phyloP scores from a whole-genome alignment of 2,113 vertebrate species.

The Sardina pilchardus region DNA sequence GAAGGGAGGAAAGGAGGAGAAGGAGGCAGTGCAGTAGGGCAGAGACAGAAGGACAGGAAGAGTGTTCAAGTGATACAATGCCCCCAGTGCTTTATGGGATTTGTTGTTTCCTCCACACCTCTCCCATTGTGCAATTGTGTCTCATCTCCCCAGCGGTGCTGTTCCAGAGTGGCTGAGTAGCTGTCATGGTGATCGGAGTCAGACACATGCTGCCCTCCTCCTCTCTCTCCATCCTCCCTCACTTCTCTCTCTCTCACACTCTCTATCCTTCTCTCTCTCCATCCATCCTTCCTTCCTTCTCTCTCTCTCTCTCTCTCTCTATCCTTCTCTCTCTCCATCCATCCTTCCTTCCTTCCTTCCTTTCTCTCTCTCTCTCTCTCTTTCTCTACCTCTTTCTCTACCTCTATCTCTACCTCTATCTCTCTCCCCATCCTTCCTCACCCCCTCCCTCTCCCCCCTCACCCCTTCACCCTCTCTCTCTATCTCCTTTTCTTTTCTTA shows the following conservation, averaged over 20 bases:
- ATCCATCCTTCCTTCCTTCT: no score
- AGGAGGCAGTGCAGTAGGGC: neutral
- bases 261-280: constrained; percentile 35
- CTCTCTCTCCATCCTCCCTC: constrained; percentile 34
- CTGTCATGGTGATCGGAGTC: constrained; percentile 62
- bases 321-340: constrained; percentile 46
- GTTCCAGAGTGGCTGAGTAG: constrained; percentile 57
- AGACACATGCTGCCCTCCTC: constrained; percentile 64
- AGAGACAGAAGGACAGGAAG: neutral
- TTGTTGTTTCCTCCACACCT: constrained; percentile 4
- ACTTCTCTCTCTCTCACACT: constrained; percentile 7
- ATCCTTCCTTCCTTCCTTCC: no score
- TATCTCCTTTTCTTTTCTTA: neutral
- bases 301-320: constrained; percentile 38
- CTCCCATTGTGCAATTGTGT: constrained; percentile 39
- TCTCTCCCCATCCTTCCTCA: no score
- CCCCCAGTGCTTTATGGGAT: neutral
- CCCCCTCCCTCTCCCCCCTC: constrained; percentile 34
- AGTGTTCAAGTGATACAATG: neutral
- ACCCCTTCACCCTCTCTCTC: constrained; percentile 59
- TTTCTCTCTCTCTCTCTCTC: constrained; percentile 57
- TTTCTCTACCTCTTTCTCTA: neutral
- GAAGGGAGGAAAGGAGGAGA: neutral
- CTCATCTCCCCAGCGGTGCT: constrained; percentile 50
- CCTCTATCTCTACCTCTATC: neutral